Evolutionary conservation across 2,113 vertebrate species (phyloP).

Genomic region (Sisor rabdophorus): DNA sequence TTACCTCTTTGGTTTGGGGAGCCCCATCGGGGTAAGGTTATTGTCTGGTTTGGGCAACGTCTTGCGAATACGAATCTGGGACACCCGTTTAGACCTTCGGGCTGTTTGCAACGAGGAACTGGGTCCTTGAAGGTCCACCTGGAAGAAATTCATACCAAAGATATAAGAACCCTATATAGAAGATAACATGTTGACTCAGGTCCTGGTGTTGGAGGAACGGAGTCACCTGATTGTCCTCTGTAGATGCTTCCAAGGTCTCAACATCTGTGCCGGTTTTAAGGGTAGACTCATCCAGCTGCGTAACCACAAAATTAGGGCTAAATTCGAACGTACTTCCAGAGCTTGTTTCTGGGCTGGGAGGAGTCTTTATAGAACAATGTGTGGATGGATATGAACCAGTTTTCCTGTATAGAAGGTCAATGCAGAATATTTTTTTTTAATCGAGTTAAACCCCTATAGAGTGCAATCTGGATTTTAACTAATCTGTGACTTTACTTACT

Average conservation of each 20-base stretch:
- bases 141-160: not conserved
- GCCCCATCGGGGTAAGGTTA: conserved; percentile 91
- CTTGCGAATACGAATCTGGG: conserved; percentile 90
- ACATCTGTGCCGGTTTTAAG: conserved; percentile 42
- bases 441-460: not conserved
- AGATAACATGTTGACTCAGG: not conserved
- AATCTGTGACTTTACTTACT: not conserved
- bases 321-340: conserved; percentile 9
- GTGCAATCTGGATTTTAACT: not conserved
- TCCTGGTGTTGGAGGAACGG: not conserved
- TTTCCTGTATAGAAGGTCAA: conserved; percentile 15
- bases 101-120: conserved; percentile 19
- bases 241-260: conserved; percentile 29
- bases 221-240: conserved; percentile 35
- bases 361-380: conserved; percentile 16
- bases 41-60: conserved; percentile 82
- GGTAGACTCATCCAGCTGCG: conserved; percentile 8
- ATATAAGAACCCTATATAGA: not conserved
- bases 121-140: conserved; percentile 40
- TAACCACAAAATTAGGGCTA: conserved; percentile 27
- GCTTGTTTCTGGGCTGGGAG: conserved; percentile 29
- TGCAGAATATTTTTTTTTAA: not conserved
- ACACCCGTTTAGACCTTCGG: conserved; percentile 74
- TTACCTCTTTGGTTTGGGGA: conserved; percentile 91
- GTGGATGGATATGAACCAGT: not conserved